Base-by-base conservation (phyloP, 2,888 invertebrate genomes). In the Eulithis testata region DNA sequence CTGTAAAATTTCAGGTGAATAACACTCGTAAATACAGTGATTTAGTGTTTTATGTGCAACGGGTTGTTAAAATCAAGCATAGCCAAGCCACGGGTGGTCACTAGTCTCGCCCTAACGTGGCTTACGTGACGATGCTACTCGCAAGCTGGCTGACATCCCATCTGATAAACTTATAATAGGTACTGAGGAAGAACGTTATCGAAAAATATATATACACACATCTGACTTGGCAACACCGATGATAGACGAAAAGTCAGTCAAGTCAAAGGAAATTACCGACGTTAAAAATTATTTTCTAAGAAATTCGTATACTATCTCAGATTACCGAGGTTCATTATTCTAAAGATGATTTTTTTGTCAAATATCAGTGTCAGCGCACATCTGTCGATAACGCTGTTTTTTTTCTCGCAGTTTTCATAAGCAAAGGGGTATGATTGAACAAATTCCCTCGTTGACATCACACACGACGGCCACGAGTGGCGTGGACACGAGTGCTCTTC, bases 401-500 rank as follows among this genome's bases (percentile, higher is more conserved):
- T 47, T 8, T 12, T 14, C 5, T 8, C 2, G 11, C 21, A 9
- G 21, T 21, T 21, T 14, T 49, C 49, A 21, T 36, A 14, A 27
- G 57, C 3, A 51, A 70, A 65, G 63, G 45, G 63, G 69, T 69
- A 54, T n/a, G 27, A 31, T 51, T 27, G 51, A 71, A 66, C 61
- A 67, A 65, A 66, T 57, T 64, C 51, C 44, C 56, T 59, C 59
- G 59, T 63, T 70, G 63, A 68, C 71, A 71, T 65, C 67, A 70
- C 68, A 70, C 66, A 64, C 65, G 66, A 61, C 59, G 45, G 61
- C 40, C 55, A 56, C 11, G 49, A 65, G 58, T 43, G 60, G 60
- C 67, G 71, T 71, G 66, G 70, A n/a, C 69, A 14, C 31, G 71
- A 84, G 83, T 40, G 77, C 79, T 53, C 82, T 85, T 69, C 47